Conservation (phyloP, 2,797 vertebrate species). For the Acropternis orthonyx region DNA sequence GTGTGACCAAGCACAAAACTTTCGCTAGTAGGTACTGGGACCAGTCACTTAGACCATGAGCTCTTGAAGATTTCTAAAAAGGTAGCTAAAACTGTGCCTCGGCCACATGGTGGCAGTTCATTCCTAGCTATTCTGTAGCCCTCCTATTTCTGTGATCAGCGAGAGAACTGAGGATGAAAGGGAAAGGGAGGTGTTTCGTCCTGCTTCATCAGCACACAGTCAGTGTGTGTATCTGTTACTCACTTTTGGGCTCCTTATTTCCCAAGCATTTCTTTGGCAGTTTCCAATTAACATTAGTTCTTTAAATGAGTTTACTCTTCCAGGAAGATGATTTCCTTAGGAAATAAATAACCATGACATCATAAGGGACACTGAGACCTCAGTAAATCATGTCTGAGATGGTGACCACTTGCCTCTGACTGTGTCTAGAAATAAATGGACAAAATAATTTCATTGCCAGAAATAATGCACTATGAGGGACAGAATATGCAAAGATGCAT, state of each 20-base stretch:
- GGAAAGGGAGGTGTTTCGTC: background rate
- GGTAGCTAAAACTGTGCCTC: background rate
- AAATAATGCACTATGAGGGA: background rate
- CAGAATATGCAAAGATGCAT: background rate
- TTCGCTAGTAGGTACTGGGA: background rate
- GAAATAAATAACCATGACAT: background rate
- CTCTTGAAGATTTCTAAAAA: background rate
- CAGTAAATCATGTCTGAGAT: background rate
- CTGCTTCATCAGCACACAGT: background rate
- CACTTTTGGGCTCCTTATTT: background rate
- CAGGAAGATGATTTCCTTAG: background rate
- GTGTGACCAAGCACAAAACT: background rate
- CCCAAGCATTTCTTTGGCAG: background rate
- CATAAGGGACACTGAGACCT: background rate
- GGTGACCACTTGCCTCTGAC: background rate
- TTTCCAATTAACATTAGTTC: background rate
- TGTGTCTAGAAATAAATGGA: background rate
- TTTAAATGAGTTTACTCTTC: background rate
- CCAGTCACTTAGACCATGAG: background rate
- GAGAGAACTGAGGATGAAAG: background rate
- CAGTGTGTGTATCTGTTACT: background rate
- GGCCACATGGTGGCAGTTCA: constrained; percentile 73
- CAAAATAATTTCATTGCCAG: background rate
- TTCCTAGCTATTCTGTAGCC: constrained; percentile 43
- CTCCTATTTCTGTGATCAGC: background rate